Conservation (phyloP, 2,888 invertebrate genomes). For the Cephus spinipes region DNA sequence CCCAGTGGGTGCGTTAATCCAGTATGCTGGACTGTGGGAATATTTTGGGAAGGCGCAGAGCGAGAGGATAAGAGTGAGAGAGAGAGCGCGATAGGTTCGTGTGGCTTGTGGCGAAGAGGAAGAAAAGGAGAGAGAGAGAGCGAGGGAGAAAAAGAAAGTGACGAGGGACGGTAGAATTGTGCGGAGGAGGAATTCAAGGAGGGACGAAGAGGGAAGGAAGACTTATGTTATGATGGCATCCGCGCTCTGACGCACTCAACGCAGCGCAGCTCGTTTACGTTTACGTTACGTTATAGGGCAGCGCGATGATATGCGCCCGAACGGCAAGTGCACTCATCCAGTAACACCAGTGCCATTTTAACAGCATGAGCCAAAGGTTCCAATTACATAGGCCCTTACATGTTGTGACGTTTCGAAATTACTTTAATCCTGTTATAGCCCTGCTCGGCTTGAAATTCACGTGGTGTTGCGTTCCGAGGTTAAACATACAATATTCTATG, state of each 20-base stretch:
- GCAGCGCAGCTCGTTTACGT: not conserved
- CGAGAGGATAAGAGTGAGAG: conserved; percentile 8
- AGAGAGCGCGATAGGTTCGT: not conserved
- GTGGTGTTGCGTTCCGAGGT: not conserved
- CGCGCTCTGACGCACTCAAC: not conserved
- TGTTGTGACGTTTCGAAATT: not conserved
- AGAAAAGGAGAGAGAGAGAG: not conserved
- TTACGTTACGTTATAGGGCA: not conserved
- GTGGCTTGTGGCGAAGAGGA: not conserved
- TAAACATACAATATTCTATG: not conserved
- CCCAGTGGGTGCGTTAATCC: conserved; percentile 53
- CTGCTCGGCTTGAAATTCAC: not conserved
- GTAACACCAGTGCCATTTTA: not conserved
- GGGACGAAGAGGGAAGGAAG: not conserved
- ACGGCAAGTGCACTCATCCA: not conserved
- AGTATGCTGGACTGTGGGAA: conserved; percentile 48
- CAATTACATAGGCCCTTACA: not conserved
- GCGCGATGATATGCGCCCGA: not conserved
- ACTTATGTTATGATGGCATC: not conserved
- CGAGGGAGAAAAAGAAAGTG: not conserved
- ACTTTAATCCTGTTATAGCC: not conserved
- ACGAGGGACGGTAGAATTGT: not conserved
- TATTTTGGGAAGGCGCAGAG: conserved; percentile 16
- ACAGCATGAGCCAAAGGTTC: not conserved
- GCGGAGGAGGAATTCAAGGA: not conserved